Percentiles rank a stretch among this genome's conserved stretches.
Evolutionary conservation across 1,140 invertebrate species (phyloP).

Genomic region (Pseudobourletiella spinata): DNA sequence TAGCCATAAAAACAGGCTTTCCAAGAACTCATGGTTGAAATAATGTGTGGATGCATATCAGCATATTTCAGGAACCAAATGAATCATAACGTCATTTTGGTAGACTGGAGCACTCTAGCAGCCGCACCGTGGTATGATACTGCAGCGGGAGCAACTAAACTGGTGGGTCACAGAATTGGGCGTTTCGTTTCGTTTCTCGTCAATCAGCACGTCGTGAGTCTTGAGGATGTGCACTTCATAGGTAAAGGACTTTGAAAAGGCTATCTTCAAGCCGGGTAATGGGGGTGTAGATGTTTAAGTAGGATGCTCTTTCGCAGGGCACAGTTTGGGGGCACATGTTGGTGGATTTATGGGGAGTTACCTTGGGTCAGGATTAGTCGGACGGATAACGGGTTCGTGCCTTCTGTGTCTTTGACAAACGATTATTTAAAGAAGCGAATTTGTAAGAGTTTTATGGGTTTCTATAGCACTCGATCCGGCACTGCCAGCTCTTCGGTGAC

Average conservation of each 20-base stretch:
- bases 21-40: background rate
- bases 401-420: background rate
- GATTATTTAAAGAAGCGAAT: background rate
- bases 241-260: background rate
- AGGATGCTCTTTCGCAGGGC: background rate
- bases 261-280: background rate
- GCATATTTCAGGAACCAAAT: slow-evolving; percentile 1
- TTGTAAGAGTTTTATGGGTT: background rate
- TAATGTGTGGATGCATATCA: background rate
- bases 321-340: slow-evolving; percentile 14
- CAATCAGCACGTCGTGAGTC: background rate
- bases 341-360: slow-evolving; percentile 5
- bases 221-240: slow-evolving; percentile 12
- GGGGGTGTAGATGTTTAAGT: background rate
- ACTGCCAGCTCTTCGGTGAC: slow-evolving; percentile 21
- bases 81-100: slow-evolving; percentile 16
- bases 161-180: slow-evolving; percentile 7
- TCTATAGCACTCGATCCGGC: slow-evolving; percentile 18
- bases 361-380: background rate
- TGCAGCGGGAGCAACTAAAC: slow-evolving; percentile 12
- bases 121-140: slow-evolving; percentile 21
- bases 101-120: slow-evolving; percentile 19
- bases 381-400: slow-evolving; percentile 11
- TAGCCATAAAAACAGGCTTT: background rate
- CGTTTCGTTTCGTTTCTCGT: background rate